Evolutionary conservation across 2,888 invertebrate species (phyloP).

Genomic region (Didymodactylos carnosus): DNA sequence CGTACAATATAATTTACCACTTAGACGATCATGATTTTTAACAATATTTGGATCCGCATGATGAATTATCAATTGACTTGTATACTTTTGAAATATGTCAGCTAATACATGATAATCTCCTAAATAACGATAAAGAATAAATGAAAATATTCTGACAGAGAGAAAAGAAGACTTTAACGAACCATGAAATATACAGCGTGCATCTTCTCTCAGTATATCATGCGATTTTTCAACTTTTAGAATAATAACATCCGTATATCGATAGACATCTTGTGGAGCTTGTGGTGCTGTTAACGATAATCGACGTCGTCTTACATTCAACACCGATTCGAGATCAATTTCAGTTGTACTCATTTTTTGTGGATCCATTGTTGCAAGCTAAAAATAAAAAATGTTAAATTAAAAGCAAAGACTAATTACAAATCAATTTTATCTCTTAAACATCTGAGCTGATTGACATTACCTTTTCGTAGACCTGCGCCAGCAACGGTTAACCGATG

Average conservation of each 20-base stretch:
- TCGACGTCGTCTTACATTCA: background rate
- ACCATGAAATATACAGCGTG: background rate
- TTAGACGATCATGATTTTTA: background rate
- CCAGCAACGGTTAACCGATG: too few species aligned
- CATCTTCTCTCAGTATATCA: background rate
- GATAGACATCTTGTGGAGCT: background rate
- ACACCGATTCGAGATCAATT: background rate
- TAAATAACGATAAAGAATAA: background rate
- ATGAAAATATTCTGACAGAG: background rate
- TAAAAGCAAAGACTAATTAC: too few species aligned
- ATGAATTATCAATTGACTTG: background rate
- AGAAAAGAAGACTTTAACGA: background rate
- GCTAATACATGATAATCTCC: background rate
- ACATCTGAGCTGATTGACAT: too few species aligned
- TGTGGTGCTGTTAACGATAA: background rate
- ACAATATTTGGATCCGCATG: background rate
- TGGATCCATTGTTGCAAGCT: too few species aligned
- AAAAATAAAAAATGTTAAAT: too few species aligned
- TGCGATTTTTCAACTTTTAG: background rate
- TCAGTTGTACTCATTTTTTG: background rate
- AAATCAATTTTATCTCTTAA: too few species aligned
- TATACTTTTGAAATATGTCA: background rate
- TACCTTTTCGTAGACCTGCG: too few species aligned
- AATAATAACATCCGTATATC: background rate
- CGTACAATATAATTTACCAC: background rate